These are phyloP conservation scores for Zhuqinia jingwanae DNA, from an alignment of 2,888 invertebrate genomes.

Conservation along the genomic window DNA sequence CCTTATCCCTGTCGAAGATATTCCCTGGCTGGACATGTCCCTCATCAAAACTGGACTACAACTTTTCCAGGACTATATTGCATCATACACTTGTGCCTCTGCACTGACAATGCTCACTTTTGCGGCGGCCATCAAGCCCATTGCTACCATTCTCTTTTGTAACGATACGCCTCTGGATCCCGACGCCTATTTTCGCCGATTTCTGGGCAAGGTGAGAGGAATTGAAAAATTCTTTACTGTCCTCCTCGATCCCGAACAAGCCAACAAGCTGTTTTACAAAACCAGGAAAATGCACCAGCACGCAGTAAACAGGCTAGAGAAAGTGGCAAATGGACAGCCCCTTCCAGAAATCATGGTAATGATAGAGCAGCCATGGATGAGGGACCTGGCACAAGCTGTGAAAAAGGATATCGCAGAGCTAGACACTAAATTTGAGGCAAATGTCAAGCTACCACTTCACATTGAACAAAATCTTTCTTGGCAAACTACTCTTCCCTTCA, in stretches of 20 bases:
- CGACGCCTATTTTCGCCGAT: neutral
- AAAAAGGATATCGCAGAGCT: neutral
- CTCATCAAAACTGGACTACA: neutral
- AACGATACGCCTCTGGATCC: neutral
- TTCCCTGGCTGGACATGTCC: neutral
- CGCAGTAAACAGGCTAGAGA: neutral
- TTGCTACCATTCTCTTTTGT: neutral
- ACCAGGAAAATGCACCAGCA: neutral
- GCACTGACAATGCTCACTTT: neutral
- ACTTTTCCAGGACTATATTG: neutral
- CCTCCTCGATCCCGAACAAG: neutral
- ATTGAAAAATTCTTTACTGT: neutral
- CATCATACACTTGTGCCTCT: neutral
- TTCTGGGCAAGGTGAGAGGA: neutral
- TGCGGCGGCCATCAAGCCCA: neutral
- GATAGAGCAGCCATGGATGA: neutral
- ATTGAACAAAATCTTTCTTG: neutral
- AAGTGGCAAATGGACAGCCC: neutral
- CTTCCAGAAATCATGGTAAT: neutral
- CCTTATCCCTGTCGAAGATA: neutral
- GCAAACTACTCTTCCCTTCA: neutral
- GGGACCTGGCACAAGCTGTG: neutral
- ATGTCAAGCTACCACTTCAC: neutral
- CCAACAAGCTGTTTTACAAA: neutral
- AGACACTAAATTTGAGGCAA: neutral